These are phyloP conservation scores for Rhinichthys klamathensis DNA, from an alignment of 2,113 vertebrate species.

Conservation along the genomic window DNA sequence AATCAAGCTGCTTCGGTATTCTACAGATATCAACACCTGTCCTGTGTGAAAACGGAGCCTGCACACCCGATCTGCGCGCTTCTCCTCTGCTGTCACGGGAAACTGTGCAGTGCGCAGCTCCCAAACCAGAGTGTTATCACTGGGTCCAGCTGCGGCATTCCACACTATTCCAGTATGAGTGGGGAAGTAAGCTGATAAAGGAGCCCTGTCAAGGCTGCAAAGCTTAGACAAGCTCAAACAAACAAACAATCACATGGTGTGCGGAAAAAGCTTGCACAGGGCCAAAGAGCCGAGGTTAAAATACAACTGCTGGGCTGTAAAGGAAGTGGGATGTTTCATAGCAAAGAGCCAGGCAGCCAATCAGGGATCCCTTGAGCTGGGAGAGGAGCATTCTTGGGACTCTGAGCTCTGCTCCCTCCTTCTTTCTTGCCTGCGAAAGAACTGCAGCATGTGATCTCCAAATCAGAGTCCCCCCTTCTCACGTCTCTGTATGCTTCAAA, in stretches of 20 bases:
- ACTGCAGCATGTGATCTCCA: neutral
- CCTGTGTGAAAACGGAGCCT: neutral
- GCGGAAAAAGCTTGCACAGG: neutral
- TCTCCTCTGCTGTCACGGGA: neutral
- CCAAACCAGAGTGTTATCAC: constrained; percentile 31
- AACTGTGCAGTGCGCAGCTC: constrained; percentile 5
- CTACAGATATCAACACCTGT: constrained; percentile 20
- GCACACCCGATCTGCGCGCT: neutral
- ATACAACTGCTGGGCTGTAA: constrained; percentile 3
- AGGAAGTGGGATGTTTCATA: constrained; percentile 41
- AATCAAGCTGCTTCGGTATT: neutral
- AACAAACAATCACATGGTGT: neutral
- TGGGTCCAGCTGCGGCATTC: constrained; percentile 39
- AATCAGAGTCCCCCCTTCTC: neutral
- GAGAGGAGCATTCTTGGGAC: constrained; percentile 23
- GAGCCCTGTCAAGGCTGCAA: constrained; percentile 35
- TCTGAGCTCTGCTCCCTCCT: neutral
- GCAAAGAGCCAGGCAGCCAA: constrained; percentile 48
- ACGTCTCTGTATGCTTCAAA: neutral
- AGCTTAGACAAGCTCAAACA: neutral
- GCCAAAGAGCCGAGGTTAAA: constrained; percentile 22
- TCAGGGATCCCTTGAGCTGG: constrained; percentile 34
- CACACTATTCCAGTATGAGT: constrained; percentile 16
- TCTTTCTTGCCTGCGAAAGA: neutral
- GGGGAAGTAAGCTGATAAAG: constrained; percentile 35